A percentile compares a stretch with the other conserved stretches of the same genome.
These are phyloP conservation scores for Pipistrellus nathusii DNA, from an alignment of 2,797 vertebrate genomes.

Conservation along the genomic window DNA sequence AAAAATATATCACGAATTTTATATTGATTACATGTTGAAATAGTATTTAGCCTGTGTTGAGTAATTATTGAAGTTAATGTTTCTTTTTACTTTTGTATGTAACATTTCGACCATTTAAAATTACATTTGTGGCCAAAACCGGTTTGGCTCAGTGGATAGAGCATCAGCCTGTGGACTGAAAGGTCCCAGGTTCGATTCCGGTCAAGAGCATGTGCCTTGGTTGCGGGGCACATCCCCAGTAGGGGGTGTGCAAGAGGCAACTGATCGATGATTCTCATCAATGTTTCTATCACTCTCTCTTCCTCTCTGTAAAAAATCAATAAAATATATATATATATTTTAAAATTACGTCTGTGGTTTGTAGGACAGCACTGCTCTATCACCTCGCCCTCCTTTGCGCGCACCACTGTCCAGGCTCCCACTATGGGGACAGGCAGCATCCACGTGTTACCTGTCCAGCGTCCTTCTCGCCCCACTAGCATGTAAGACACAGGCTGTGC, in stretches of 20 bases:
- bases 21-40: background rate
- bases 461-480: background rate
- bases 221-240: too few relatives aligned
- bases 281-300: too few relatives aligned
- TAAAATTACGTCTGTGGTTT: background rate
- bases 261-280: too few relatives aligned
- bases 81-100: background rate
- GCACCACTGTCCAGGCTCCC: background rate
- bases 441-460: background rate
- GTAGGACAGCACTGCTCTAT: fast-evolving
- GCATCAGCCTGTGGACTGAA: too few relatives aligned
- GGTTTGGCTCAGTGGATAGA: too few relatives aligned
- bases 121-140: background rate
- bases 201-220: too few relatives aligned
- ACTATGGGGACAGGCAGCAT: fast-evolving
- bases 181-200: too few relatives aligned
- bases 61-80: background rate
- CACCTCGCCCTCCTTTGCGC: background rate
- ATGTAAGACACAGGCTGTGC: background rate
- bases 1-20: background rate
- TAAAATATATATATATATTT: too few relatives aligned
- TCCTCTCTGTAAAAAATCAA: too few relatives aligned
- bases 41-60: background rate
- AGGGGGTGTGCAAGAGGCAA: too few relatives aligned
- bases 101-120: background rate